phyloP scores from a whole-genome alignment of 2,888 invertebrate genomes.

The Empis stercorea region DNA sequence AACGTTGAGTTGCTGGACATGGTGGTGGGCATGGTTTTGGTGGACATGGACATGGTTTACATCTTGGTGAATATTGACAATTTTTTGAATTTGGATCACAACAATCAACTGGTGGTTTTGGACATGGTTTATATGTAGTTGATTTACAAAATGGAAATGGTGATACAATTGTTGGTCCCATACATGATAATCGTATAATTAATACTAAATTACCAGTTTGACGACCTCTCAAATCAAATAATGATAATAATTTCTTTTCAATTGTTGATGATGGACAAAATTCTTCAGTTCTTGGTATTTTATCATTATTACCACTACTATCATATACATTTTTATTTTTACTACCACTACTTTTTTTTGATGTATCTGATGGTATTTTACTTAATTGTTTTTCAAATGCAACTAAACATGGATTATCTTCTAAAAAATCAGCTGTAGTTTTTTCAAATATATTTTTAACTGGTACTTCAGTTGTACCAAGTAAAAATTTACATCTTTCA shows the following conservation, averaged over 20 bases:
- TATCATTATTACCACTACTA: constrained; percentile 9
- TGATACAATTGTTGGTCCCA: constrained; percentile 29
- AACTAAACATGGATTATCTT: constrained; percentile 25
- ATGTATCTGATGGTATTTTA: constrained; percentile 12
- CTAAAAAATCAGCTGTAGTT: constrained; percentile 24
- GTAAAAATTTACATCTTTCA: constrained; percentile 30
- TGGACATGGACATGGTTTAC: background rate
- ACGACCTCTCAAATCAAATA: constrained; percentile 25
- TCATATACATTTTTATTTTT: constrained; percentile 12
- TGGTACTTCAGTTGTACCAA: constrained; percentile 27
- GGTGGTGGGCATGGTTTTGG: background rate
- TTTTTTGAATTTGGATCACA: background rate
- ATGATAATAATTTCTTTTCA: constrained; percentile 26
- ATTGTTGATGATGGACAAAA: constrained; percentile 27
- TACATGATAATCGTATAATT: constrained; percentile 29
- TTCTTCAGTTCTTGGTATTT: constrained; percentile 20
- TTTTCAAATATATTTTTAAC: constrained; percentile 28
- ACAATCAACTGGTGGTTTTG: background rate
- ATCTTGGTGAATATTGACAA: background rate
- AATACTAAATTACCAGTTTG: constrained; percentile 32
- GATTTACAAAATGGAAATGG: constrained; percentile 23
- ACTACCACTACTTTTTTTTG: constrained; percentile 8
- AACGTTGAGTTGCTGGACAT: background rate
- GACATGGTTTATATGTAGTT: constrained; percentile 17
- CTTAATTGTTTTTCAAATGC: constrained; percentile 16